Evolutionary conservation across 1,140 invertebrate species (phyloP).

Genomic region (Kradibia gibbosae): DNA sequence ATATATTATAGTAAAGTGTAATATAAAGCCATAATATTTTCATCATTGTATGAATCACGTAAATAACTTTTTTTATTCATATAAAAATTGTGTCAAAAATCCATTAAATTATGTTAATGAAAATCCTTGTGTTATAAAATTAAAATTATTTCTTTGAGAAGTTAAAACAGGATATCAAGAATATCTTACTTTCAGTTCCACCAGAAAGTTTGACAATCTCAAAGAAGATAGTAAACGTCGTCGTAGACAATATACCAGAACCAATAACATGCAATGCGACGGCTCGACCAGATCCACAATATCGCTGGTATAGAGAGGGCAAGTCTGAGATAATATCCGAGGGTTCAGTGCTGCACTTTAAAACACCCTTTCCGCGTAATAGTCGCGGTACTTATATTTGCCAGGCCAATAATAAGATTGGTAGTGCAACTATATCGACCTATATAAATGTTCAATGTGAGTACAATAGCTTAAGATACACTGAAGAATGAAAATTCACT

Average conservation of each 20-base stretch:
- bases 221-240: constrained; percentile 80
- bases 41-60: too few species aligned
- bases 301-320: constrained; percentile 78
- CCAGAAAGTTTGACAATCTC: constrained; percentile 88
- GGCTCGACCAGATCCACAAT: constrained; percentile 81
- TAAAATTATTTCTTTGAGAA: too few species aligned
- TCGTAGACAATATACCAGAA: constrained; percentile 83
- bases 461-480: constrained; percentile 61
- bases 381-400: constrained; percentile 83
- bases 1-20: too few species aligned
- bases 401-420: constrained; percentile 84
- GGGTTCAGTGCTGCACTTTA: constrained; percentile 74
- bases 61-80: too few species aligned
- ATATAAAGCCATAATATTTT: too few species aligned
- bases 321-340: constrained; percentile 71
- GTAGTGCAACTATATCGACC: constrained; percentile 77
- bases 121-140: background rate
- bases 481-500: too few species aligned
- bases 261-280: constrained; percentile 84
- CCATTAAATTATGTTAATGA: background rate
- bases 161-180: too few species aligned
- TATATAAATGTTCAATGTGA: constrained; percentile 87
- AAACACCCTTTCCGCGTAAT: constrained; percentile 75
- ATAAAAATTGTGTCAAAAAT: too few species aligned
- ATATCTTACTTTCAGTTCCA: constrained; percentile 78